These are phyloP conservation scores for Astur gentilis DNA, from an alignment of 2,113 vertebrate species.

Conservation along the genomic window DNA sequence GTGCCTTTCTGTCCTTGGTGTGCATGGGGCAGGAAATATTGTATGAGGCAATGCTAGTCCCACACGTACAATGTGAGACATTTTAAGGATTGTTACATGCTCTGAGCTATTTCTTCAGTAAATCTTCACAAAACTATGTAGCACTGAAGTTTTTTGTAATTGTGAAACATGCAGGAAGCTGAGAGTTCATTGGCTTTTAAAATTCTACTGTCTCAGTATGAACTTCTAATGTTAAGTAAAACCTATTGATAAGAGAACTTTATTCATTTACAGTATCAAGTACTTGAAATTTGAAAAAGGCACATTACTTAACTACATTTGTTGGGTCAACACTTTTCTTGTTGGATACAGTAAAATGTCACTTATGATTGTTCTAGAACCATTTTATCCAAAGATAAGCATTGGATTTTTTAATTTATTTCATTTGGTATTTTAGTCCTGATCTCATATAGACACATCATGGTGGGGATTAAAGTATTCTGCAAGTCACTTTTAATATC, in stretches of 20 bases:
- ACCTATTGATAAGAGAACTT: not conserved
- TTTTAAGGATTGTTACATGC: not conserved
- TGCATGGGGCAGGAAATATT: not conserved
- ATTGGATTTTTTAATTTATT: not conserved
- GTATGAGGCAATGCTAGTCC: not conserved
- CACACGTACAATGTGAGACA: not conserved
- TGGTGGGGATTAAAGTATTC: not conserved
- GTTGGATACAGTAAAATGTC: not conserved
- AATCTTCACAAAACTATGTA: not conserved
- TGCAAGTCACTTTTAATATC: not conserved
- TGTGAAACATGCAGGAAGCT: not conserved
- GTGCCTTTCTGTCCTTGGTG: not conserved
- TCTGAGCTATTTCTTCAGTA: not conserved
- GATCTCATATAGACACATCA: not conserved
- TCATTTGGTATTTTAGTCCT: not conserved
- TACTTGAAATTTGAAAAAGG: not conserved
- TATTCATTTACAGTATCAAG: not conserved
- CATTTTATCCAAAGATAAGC: not conserved
- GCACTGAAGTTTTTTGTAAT: not conserved
- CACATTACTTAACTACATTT: not conserved
- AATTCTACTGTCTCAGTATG: not conserved
- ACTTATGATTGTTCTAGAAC: not conserved
- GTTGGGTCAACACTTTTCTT: not conserved
- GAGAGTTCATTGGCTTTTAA: not conserved
- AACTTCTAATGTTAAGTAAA: not conserved